These are phyloP conservation scores for Arremon aurantiirostris DNA, from an alignment of 2,797 vertebrate genomes.

Conservation along the genomic window DNA sequence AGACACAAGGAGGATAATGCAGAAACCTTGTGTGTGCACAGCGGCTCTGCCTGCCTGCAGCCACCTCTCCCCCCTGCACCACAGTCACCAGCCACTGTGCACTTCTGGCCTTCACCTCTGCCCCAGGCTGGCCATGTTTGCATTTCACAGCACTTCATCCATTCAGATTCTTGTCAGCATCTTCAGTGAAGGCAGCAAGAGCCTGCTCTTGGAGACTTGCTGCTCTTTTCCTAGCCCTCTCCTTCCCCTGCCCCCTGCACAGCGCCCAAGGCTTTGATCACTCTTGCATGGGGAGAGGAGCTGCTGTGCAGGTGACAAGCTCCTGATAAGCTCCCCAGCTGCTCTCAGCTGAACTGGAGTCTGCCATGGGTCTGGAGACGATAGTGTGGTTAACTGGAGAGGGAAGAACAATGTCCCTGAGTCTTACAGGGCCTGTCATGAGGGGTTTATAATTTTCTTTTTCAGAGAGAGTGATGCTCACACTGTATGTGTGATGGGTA, in stretches of 20 bases:
- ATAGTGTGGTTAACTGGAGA: neutral
- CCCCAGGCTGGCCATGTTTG: neutral
- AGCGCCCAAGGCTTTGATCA: accelerated
- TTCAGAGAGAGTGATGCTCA: neutral
- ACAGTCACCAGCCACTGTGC: accelerated
- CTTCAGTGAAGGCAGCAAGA: neutral
- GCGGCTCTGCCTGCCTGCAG: accelerated
- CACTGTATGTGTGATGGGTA: neutral
- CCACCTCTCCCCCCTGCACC: neutral
- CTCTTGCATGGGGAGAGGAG: neutral
- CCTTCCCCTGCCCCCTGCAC: neutral
- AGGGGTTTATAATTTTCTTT: neutral
- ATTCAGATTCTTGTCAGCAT: neutral
- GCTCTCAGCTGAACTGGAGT: neutral
- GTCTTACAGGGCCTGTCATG: neutral
- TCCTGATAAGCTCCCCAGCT: neutral
- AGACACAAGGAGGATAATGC: neutral
- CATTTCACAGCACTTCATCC: neutral
- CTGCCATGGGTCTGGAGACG: neutral
- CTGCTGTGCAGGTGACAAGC: neutral
- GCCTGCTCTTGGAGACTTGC: neutral
- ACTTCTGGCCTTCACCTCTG: neutral
- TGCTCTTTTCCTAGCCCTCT: neutral
- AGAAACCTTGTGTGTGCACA: neutral
- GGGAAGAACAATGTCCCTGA: neutral